Base-by-base conservation (phyloP, 2,888 invertebrate genomes). In the Mechanitis messenoides region DNA sequence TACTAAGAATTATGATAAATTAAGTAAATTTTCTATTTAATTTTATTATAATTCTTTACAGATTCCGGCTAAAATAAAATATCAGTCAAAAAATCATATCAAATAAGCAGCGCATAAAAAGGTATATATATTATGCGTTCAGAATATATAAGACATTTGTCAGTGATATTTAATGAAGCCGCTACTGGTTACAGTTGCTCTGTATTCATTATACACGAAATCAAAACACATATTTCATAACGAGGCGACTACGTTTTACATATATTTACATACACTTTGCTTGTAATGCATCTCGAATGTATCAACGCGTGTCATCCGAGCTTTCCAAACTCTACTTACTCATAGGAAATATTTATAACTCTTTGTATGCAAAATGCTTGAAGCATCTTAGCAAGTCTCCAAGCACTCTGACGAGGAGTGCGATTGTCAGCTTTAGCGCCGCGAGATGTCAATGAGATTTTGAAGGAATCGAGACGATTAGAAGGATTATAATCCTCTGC, bases 341-440 rank as follows among this genome's bases (percentile, higher is more conserved):
- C 80, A 80, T 81, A 81, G 80, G 83, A 80, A 84, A 87, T 87
- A 87, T 89, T 88, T 89, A 88, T 89, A 87, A 84, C 76, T 80
- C 88, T 90, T 90, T 90, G 89, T 90, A 90, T 90, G 89, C 88
- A 86, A 90, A 89, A 83, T 80, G 78, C 73, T 78, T 82, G 81
- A 85, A 80, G 80, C 82, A 81, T 84, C 83, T 79, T 77, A 72
- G 71, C 61, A 71, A 79, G 80, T 78, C 80, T 78, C 75, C 81
- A 75, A 77, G 78, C 74, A 74, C 76, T 76, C 73, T 72, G 65
- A 68, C 62, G 71, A 69, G 71, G 50, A 50, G 76, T 69, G 72
- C 78, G 73, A 85, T 76, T 81, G 72, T 83, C 78, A 73, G 81
- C 84, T 80, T 79, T 83, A 82, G 62, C 68, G 68, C 65, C 68